Evolutionary conservation across 2,888 invertebrate species (phyloP).

Genomic region (Drosophila koepferae): DNA sequence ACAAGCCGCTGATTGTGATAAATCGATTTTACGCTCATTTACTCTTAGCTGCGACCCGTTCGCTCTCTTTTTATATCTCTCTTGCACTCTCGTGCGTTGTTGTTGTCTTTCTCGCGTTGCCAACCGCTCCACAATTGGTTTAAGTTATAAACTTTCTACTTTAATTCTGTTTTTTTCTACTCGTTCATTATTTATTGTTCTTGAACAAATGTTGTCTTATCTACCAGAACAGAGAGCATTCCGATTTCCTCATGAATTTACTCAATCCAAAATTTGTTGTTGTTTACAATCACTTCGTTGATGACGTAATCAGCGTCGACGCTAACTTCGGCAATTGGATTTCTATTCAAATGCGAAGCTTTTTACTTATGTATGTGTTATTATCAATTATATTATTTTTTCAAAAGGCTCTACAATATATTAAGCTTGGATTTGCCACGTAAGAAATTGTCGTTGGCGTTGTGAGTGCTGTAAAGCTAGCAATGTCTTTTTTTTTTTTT

Average conservation of each 20-base stretch:
- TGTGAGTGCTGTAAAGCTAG: constrained; percentile 26
- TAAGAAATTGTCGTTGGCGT: constrained; percentile 20
- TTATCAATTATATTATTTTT: not conserved
- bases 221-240: constrained; percentile 3
- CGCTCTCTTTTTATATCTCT: constrained; percentile 27
- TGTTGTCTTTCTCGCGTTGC: constrained; percentile 51
- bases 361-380: constrained; percentile 6
- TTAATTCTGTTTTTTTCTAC: not conserved
- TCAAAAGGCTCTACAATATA: not conserved
- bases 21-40: constrained; percentile 71
- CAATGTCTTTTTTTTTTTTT: constrained; percentile 2
- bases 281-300: constrained; percentile 44
- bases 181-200: not conserved
- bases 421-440: constrained; percentile 48
- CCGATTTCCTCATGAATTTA: constrained; percentile 1
- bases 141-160: constrained; percentile 42
- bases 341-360: constrained; percentile 14
- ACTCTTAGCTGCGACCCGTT: constrained; percentile 36
- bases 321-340: constrained; percentile 13
- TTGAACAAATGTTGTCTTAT: constrained; percentile 6
- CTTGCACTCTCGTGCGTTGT: constrained; percentile 26
- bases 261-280: constrained; percentile 6
- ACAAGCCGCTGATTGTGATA: constrained; percentile 65
- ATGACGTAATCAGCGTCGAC: constrained; percentile 62
- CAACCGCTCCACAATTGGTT: constrained; percentile 40